These are phyloP conservation scores for Apodemus sylvaticus DNA, from an alignment of 2,113 vertebrate species.

Conservation along the genomic window DNA sequence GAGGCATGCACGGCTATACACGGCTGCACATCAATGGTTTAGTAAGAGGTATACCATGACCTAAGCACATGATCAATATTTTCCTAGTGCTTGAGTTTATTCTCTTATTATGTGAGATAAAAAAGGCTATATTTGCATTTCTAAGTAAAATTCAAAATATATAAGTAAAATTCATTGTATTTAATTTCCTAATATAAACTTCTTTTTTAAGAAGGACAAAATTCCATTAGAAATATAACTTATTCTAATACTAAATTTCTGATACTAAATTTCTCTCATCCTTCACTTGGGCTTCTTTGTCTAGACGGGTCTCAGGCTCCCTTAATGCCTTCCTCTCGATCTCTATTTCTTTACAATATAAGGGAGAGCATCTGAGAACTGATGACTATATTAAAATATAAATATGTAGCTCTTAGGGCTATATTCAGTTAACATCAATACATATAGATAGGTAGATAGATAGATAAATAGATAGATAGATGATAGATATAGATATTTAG, in stretches of 20 bases:
- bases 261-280: constrained; percentile 8
- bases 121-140: constrained; percentile 12
- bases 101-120: constrained; percentile 9
- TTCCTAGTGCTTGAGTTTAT: neutral
- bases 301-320: neutral
- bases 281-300: neutral
- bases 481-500: too few relatives aligned
- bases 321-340: neutral
- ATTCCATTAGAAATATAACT: neutral
- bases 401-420: neutral
- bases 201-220: constrained; percentile 22
- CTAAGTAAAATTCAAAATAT: constrained; percentile 32
- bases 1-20: neutral
- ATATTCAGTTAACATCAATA: neutral
- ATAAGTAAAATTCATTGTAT: constrained; percentile 31
- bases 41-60: neutral
- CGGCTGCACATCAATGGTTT: neutral
- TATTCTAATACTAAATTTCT: neutral
- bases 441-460: too few relatives aligned
- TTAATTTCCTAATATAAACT: neutral
- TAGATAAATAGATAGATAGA: too few relatives aligned
- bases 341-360: constrained; percentile 31
- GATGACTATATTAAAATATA: neutral
- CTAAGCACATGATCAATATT: neutral
- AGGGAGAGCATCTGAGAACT: neutral